phyloP scores from a whole-genome alignment of 2,797 vertebrate genomes.

The Megaceryle alcyon region DNA sequence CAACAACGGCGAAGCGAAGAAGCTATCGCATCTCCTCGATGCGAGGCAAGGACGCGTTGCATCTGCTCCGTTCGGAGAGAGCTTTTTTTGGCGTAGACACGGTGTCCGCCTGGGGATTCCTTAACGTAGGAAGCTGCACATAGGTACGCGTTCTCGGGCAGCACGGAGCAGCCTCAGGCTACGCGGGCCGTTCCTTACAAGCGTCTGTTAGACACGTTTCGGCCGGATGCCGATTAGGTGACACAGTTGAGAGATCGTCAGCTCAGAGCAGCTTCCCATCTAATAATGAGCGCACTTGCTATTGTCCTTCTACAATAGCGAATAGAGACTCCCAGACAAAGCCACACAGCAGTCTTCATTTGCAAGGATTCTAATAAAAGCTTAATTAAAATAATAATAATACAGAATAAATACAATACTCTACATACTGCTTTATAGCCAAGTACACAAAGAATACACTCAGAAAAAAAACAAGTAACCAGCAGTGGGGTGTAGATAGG shows the following conservation, averaged over 20 bases:
- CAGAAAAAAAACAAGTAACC: neutral
- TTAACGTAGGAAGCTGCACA: neutral
- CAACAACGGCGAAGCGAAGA: neutral
- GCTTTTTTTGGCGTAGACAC: accelerated
- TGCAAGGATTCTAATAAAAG: neutral
- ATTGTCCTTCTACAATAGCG: neutral
- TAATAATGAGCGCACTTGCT: accelerated
- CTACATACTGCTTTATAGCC: neutral
- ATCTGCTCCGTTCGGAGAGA: accelerated
- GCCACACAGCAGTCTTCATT: neutral
- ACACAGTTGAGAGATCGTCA: neutral
- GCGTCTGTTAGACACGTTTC: neutral
- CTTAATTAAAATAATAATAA: neutral
- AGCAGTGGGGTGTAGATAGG: accelerated
- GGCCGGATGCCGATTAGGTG: neutral
- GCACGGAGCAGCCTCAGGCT: neutral
- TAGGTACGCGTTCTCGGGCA: neutral
- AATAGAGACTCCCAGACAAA: neutral
- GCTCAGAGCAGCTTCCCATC: neutral
- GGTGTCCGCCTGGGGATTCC: accelerated
- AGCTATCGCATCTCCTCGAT: too few relatives aligned
- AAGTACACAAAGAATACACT: accelerated
- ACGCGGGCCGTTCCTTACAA: accelerated
- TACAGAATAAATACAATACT: accelerated
- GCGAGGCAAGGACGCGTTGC: neutral